phyloP scores from a whole-genome alignment of 2,113 vertebrate genomes.

The Castor canadensis region DNA sequence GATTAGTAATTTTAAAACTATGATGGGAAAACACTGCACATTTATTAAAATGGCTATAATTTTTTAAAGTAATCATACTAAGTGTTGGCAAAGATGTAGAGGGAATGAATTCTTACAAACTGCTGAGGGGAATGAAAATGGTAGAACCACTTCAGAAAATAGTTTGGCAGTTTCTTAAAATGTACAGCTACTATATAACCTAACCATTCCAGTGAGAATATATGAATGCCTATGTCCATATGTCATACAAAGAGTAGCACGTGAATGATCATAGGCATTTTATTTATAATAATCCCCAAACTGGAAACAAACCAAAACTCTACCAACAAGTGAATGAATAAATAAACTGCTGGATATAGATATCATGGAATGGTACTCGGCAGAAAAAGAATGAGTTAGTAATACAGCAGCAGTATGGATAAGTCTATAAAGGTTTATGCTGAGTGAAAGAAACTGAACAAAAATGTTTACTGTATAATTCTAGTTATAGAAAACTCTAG shows the following conservation, averaged over 20 bases:
- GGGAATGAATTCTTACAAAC: background rate
- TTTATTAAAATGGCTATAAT: background rate
- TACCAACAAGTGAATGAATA: background rate
- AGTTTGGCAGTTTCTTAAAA: background rate
- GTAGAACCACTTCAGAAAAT: background rate
- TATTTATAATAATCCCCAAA: background rate
- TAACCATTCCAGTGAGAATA: background rate
- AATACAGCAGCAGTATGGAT: background rate
- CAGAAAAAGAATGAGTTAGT: background rate
- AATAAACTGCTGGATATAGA: background rate
- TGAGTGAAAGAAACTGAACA: background rate
- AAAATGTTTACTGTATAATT: background rate
- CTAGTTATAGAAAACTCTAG: background rate
- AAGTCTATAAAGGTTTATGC: background rate
- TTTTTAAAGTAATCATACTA: background rate
- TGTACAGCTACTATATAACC: background rate
- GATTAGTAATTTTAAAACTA: background rate
- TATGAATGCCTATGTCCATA: background rate
- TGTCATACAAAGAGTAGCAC: background rate
- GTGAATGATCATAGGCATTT: background rate
- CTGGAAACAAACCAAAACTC: background rate
- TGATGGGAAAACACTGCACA: background rate
- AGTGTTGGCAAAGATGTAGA: background rate
- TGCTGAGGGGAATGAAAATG: background rate
- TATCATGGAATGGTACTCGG: background rate